phyloP scores from a whole-genome alignment of 30 jellyfish, hydroid and myxozoan species.

The Aurelia aurita region DNA sequence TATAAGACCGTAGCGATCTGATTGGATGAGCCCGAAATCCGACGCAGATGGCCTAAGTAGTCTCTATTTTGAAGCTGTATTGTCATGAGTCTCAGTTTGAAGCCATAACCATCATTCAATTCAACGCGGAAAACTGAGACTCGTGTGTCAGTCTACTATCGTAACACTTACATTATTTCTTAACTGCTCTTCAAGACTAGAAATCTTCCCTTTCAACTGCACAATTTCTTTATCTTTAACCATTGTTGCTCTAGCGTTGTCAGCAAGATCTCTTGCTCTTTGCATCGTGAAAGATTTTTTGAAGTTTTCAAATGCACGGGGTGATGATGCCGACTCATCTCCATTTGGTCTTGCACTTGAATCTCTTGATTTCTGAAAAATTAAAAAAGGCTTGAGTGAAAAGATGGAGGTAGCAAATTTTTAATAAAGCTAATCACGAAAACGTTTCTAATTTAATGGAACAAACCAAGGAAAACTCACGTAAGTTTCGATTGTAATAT shows the following conservation, averaged over 20 bases:
- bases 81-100: too few relatives aligned
- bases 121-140: too few relatives aligned
- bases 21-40: too few relatives aligned
- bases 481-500: too few relatives aligned
- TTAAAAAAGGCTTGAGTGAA: neutral
- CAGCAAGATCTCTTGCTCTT: conserved; percentile 89
- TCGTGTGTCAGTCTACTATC: neutral
- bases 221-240: conserved; percentile 78
- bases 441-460: too few relatives aligned
- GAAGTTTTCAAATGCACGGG: conserved; percentile 56
- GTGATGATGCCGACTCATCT: conserved; percentile 14
- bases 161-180: conserved; percentile 1
- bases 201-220: conserved; percentile 49
- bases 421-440: too few relatives aligned
- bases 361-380: conserved; percentile 47
- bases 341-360: conserved; percentile 6
- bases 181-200: conserved; percentile 31
- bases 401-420: too few relatives aligned
- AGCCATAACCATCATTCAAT: too few relatives aligned
- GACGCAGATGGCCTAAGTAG: too few relatives aligned
- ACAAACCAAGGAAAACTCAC: too few relatives aligned
- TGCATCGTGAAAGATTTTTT: conserved; percentile 87
- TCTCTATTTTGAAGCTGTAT: too few relatives aligned
- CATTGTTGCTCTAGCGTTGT: conserved; percentile 79
- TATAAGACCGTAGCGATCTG: too few relatives aligned